Conservation (phyloP, 2,888 invertebrate species). For the Oeneis ivallda region DNA sequence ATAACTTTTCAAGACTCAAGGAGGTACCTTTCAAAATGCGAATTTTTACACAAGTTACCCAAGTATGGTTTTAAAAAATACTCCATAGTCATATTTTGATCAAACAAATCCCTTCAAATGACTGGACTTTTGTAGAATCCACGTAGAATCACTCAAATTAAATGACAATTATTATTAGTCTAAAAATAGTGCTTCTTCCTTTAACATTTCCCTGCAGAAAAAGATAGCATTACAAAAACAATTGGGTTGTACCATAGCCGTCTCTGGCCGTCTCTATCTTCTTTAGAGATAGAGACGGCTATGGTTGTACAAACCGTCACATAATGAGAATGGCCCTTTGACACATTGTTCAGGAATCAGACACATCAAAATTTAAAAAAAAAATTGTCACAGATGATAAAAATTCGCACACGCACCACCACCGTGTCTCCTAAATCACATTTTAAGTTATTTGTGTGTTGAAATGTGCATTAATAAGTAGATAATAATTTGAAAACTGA, state of each 20-base stretch:
- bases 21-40: slow-evolving; percentile 2
- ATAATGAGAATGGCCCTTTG: slow-evolving; percentile 30
- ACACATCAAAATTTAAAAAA: slow-evolving; percentile 32
- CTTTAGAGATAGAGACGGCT: too few species aligned
- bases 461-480: slow-evolving; percentile 34
- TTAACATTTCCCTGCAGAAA: too few species aligned
- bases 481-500: slow-evolving; percentile 37
- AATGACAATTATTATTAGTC: too few species aligned
- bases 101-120: not conserved
- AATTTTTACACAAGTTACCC: not conserved
- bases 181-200: too few species aligned
- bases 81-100: not conserved
- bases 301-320: slow-evolving; percentile 10
- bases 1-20: slow-evolving; percentile 62
- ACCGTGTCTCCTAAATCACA: slow-evolving; percentile 14
- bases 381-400: slow-evolving; percentile 20
- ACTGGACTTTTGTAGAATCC: too few species aligned
- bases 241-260: too few species aligned
- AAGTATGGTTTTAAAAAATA: not conserved
- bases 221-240: too few species aligned
- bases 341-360: slow-evolving; percentile 65
- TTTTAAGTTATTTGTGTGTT: slow-evolving; percentile 37
- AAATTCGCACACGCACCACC: slow-evolving; percentile 4
- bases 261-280: too few species aligned
- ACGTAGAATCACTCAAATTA: too few species aligned